Conservation (phyloP, 2,888 invertebrate genomes). For the Leptothorax acervorum region DNA sequence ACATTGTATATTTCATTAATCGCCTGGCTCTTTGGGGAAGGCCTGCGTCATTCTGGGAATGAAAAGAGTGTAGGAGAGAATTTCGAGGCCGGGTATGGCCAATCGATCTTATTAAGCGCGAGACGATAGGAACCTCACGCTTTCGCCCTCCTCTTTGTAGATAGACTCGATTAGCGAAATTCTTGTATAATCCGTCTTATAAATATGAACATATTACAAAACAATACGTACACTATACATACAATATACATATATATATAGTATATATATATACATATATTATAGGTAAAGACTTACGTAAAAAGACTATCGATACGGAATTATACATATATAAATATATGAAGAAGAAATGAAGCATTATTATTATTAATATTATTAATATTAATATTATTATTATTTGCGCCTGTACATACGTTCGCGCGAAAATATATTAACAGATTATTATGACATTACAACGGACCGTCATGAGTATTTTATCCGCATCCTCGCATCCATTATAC, state of each 20-base stretch:
- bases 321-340: slow-evolving; percentile 82
- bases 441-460: slow-evolving; percentile 80
- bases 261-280: slow-evolving; percentile 77
- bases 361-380: slow-evolving; percentile 79
- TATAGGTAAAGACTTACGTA: slow-evolving; percentile 71
- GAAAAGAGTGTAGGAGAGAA: slow-evolving; percentile 36
- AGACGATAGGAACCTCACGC: slow-evolving; percentile 46
- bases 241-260: slow-evolving; percentile 75
- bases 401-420: slow-evolving; percentile 84
- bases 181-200: slow-evolving; percentile 83
- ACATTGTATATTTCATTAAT: slow-evolving; percentile 70
- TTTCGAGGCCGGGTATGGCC: slow-evolving; percentile 46
- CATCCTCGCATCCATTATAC: slow-evolving; percentile 48
- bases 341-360: slow-evolving; percentile 67
- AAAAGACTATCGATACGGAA: slow-evolving; percentile 78
- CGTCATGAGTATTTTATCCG: slow-evolving; percentile 61
- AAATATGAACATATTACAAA: slow-evolving; percentile 81
- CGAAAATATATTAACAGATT: slow-evolving; percentile 85
- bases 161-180: slow-evolving; percentile 82
- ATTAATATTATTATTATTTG: slow-evolving; percentile 82
- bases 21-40: slow-evolving; percentile 51
- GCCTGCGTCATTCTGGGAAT: slow-evolving; percentile 54
- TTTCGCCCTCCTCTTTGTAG: slow-evolving; percentile 76
- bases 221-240: slow-evolving; percentile 68
- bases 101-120: slow-evolving; percentile 59